A percentile compares a stretch with the other conserved stretches of the same genome.
Conservation (phyloP, 2,113 vertebrate species). For the Cochlearius cochlearius region DNA sequence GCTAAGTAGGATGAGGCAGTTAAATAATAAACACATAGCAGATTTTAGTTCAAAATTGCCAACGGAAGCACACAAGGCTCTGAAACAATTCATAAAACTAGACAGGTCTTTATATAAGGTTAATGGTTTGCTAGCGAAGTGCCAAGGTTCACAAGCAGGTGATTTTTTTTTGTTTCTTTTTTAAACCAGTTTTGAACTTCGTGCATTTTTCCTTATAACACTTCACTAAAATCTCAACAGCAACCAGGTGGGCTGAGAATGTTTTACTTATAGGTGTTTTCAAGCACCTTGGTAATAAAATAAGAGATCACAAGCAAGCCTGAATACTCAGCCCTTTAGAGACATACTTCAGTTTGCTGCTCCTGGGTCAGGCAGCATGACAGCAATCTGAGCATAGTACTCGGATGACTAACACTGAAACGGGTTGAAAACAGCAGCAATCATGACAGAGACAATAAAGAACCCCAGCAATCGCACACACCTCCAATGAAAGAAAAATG, state of each 20-base stretch:
- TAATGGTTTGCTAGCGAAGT: constrained; percentile 30
- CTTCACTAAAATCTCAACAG: not conserved
- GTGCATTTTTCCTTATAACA: not conserved
- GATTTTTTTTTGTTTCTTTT: not conserved
- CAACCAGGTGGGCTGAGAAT: not conserved
- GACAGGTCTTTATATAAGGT: not conserved
- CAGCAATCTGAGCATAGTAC: not conserved
- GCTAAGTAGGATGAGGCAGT: not conserved
- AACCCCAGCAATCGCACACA: not conserved
- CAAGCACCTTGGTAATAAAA: not conserved
- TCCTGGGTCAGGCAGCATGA: not conserved
- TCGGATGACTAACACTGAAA: constrained; percentile 1
- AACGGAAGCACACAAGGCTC: not conserved
- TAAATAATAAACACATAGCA: not conserved
- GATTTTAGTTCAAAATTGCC: not conserved
- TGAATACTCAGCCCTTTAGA: not conserved
- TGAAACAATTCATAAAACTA: not conserved
- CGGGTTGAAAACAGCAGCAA: not conserved
- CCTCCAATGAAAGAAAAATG: not conserved
- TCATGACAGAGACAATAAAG: constrained; percentile 32
- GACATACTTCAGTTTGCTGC: not conserved
- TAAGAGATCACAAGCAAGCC: not conserved
- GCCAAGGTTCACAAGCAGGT: not conserved
- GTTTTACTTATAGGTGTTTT: not conserved
- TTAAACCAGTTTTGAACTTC: not conserved